Conservation (phyloP, 2,113 vertebrate genomes). For the Helogale parvula region DNA sequence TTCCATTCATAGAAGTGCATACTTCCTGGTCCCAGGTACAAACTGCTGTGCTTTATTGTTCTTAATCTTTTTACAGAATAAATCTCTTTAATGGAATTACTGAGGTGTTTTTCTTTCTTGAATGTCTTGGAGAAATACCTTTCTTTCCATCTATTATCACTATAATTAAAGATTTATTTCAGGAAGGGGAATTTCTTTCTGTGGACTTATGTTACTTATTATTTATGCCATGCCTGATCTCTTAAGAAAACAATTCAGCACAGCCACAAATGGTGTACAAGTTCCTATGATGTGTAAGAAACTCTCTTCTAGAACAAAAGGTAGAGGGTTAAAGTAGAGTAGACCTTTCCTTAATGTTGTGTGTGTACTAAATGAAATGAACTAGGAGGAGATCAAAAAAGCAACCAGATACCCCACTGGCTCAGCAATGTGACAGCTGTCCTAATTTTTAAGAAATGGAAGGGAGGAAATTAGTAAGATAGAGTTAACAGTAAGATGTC, state of each 20-base stretch:
- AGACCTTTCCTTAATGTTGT: conserved; percentile 17
- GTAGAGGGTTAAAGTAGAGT: not conserved
- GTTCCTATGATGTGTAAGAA: not conserved
- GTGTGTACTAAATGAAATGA: not conserved
- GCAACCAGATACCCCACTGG: not conserved
- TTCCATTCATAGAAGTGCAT: not conserved
- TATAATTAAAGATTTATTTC: conserved; percentile 29
- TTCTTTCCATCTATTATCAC: not conserved
- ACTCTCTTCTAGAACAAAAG: conserved; percentile 4
- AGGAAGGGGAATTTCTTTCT: not conserved
- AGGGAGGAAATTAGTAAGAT: not conserved
- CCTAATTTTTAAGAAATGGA: conserved; percentile 14
- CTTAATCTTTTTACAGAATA: conserved; percentile 11
- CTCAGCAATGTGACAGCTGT: conserved; percentile 14
- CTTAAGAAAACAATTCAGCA: not conserved
- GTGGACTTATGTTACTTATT: not conserved
- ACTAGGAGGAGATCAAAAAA: not conserved
- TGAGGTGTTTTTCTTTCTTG: not conserved
- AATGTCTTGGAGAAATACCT: conserved; percentile 29
- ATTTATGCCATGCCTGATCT: not conserved
- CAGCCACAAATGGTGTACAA: not conserved
- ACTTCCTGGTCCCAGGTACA: not conserved
- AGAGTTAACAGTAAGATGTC: conserved; percentile 31
- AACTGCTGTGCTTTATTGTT: not conserved
- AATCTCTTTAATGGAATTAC: not conserved